These are phyloP conservation scores for Tetanocera ferruginea DNA, from an alignment of 2,888 invertebrate genomes.

Conservation along the genomic window DNA sequence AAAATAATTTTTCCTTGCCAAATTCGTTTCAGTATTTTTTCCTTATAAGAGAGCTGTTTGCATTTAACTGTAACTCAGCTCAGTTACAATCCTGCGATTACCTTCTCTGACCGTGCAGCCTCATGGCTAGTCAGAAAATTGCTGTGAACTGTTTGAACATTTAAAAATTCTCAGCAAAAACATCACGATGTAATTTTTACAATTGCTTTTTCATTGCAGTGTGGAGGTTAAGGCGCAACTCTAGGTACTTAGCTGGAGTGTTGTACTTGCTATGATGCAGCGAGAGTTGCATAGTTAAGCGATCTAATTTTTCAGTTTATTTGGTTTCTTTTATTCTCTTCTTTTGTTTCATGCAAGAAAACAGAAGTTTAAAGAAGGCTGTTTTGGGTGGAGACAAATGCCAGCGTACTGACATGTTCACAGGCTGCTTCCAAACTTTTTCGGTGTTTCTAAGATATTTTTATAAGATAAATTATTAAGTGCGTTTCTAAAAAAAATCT, in stretches of 20 bases:
- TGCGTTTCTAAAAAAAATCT: background rate
- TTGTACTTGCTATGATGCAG: background rate
- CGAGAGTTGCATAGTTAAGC: background rate
- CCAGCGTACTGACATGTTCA: background rate
- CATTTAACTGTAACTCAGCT: too few species aligned
- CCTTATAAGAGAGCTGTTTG: too few species aligned
- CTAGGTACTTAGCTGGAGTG: background rate
- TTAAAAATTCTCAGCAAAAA: slow-evolving; percentile 24
- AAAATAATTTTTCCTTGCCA: too few species aligned
- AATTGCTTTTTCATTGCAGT: slow-evolving; percentile 55
- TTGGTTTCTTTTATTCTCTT: background rate
- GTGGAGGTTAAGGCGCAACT: too few species aligned
- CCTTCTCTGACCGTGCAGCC: slow-evolving; percentile 3
- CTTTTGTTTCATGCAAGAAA: background rate
- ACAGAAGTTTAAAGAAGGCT: background rate
- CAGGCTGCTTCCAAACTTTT: background rate
- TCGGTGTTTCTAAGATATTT: background rate
- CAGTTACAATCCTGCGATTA: too few species aligned
- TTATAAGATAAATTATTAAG: background rate
- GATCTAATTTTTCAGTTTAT: background rate
- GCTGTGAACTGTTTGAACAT: slow-evolving; percentile 64
- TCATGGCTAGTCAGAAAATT: slow-evolving; percentile 55
- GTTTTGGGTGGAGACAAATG: background rate
- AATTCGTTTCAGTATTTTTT: too few species aligned
- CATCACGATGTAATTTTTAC: slow-evolving; percentile 68